phyloP scores from a whole-genome alignment of 2,797 vertebrate genomes.

The Diceros bicornis region DNA sequence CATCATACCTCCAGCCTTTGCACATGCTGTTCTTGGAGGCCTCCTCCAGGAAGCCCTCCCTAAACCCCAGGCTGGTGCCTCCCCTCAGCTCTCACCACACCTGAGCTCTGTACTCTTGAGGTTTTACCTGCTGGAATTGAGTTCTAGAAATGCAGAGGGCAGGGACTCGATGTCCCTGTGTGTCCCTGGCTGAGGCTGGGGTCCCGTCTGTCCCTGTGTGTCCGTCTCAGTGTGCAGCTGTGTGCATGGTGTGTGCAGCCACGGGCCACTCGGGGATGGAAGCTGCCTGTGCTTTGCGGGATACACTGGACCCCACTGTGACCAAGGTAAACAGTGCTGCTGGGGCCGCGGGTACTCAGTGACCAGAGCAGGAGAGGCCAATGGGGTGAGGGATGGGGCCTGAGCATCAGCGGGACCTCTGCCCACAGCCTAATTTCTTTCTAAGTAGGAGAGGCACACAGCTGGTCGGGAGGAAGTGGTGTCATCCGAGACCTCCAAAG shows the following conservation, averaged over 20 bases:
- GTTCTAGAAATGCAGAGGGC: not conserved
- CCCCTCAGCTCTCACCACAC: not conserved
- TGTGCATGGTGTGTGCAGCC: slow-evolving; percentile 92
- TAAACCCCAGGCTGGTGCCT: not conserved
- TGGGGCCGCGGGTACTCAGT: not conserved
- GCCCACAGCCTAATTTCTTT: not conserved
- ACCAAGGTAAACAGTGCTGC: slow-evolving; percentile 90
- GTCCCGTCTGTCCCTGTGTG: not conserved
- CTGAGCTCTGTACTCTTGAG: not conserved
- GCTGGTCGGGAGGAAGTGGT: not conserved
- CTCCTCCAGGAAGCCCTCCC: not conserved
- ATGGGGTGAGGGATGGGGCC: not conserved
- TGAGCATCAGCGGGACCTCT: not conserved
- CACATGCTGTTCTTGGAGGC: not conserved
- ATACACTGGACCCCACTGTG: slow-evolving; percentile 93
- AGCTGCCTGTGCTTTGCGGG: slow-evolving; percentile 95
- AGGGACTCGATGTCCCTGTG: rapidly evolving
- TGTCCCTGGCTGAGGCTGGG: not conserved
- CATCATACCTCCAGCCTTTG: not conserved
- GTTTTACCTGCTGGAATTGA: not conserved
- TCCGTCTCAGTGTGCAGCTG: slow-evolving; percentile 93
- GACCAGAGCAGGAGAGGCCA: not conserved
- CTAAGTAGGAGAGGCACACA: not conserved
- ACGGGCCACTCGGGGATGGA: slow-evolving; percentile 91
- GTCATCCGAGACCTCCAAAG: not conserved